A percentile compares a stretch with the other conserved stretches of the same genome.
These are phyloP conservation scores for Parnassius mnemosyne DNA, from an alignment of 2,888 invertebrate species.

Conservation along the genomic window DNA sequence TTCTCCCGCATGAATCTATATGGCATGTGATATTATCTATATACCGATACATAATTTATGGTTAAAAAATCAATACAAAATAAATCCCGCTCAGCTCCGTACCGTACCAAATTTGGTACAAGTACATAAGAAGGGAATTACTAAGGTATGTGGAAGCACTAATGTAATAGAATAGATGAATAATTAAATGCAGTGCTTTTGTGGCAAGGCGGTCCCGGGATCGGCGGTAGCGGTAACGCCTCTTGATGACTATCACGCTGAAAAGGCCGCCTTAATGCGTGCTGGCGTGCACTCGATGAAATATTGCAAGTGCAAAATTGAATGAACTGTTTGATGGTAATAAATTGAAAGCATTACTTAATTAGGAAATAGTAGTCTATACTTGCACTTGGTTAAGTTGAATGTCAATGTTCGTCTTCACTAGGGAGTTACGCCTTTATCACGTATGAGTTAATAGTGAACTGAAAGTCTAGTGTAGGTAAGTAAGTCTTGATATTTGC, in stretches of 20 bases:
- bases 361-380: neutral
- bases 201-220: constrained; percentile 51
- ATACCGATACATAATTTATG: neutral
- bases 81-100: neutral
- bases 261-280: constrained; percentile 60
- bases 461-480: too few species aligned
- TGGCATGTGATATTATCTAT: too few species aligned
- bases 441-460: too few species aligned
- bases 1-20: too few species aligned
- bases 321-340: constrained; percentile 51
- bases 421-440: too few species aligned
- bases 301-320: constrained; percentile 47
- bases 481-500: constrained; percentile 45
- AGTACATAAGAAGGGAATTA: constrained; percentile 20
- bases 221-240: constrained; percentile 61
- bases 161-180: constrained; percentile 52
- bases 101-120: neutral
- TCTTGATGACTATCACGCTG: constrained; percentile 62
- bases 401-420: too few species aligned
- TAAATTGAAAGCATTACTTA: constrained; percentile 50
- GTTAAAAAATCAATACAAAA: neutral
- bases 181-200: constrained; percentile 58
- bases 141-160: constrained; percentile 27
- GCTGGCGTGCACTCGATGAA: constrained; percentile 53
- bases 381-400: too few species aligned